Conservation (phyloP, 2,888 invertebrate species). For the Brachyopa scutellaris region DNA sequence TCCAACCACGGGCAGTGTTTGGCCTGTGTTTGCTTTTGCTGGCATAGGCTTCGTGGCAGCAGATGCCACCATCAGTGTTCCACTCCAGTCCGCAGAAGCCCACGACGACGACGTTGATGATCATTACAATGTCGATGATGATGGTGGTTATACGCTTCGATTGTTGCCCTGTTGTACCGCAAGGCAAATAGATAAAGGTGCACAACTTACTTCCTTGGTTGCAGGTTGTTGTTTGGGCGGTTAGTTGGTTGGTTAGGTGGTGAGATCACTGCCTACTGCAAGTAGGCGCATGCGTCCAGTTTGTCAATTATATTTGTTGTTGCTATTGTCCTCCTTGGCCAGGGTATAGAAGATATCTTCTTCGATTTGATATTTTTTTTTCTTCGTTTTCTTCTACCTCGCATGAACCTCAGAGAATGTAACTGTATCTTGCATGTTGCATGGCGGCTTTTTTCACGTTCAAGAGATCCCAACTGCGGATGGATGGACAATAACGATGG, state of each 20-base stretch:
- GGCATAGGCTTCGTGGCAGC: slow-evolving; percentile 47
- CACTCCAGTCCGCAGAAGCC: slow-evolving; percentile 56
- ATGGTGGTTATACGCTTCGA: slow-evolving; percentile 41
- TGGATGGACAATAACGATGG: slow-evolving; percentile 69
- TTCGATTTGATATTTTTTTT: slow-evolving; percentile 54
- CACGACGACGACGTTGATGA: slow-evolving; percentile 31
- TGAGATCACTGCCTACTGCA: slow-evolving; percentile 38
- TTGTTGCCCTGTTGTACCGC: slow-evolving; percentile 65
- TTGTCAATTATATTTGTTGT: slow-evolving; percentile 68
- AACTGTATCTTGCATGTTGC: slow-evolving; percentile 73
- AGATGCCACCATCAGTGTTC: slow-evolving; percentile 34
- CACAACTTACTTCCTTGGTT: slow-evolving; percentile 71
- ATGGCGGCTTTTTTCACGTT: slow-evolving; percentile 67
- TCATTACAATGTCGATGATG: slow-evolving; percentile 24
- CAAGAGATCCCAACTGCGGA: slow-evolving; percentile 58
- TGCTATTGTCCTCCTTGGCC: slow-evolving; percentile 35
- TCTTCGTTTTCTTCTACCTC: slow-evolving; percentile 25
- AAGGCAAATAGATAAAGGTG: slow-evolving; percentile 69
- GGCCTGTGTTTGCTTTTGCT: slow-evolving; percentile 22
- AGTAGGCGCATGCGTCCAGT: slow-evolving; percentile 71
- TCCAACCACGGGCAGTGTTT: slow-evolving; percentile 55
- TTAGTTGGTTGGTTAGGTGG: slow-evolving; percentile 54
- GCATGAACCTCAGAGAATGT: slow-evolving; percentile 69
- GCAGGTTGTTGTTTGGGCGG: slow-evolving; percentile 72
- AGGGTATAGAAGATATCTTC: slow-evolving; percentile 66